Base-by-base conservation (phyloP, 1,140 invertebrate species). In the Apis dorsata region DNA sequence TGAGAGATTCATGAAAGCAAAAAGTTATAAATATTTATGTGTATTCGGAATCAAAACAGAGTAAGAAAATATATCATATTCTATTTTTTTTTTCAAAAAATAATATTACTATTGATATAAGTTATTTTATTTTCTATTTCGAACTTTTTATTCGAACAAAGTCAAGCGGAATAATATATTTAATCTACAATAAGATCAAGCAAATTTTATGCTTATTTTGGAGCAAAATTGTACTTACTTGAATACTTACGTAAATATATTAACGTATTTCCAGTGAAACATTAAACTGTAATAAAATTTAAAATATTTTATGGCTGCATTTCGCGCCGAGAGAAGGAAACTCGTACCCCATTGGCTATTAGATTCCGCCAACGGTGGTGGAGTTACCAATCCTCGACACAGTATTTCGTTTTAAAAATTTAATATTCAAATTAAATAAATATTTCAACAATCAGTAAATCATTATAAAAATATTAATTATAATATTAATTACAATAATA, bases 341-440 rank as follows among this genome's bases (percentile, higher is more conserved):
- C 91, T 93, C 92, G 86, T 91, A 92, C 92, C 91, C 92, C 92
- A 93, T 93, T 93, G 92, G 90, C 92, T 66, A 84, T 89, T 79
- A 55, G 63, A 84, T 85, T 77, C 70, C 91, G 91, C 92, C 92
- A 93, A 93, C 92, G 92, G 92, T 93, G 92, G 92, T 93, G 92
- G 92, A 93, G 92, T 93, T 93, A 93, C 92, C 92, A 93, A 90
- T 87, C 90, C 91, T 92, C 91, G 88, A 89, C 86, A 86, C 90
- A 87, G 86, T 91, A 85, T 60, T n/a, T 59, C 24, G 21, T 60
- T 66, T 11, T 53, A 63, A 21, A 21, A 59, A 73, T 75, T 60
- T 65, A 34, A n/a, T 15, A 15, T 57, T 53, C 34, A 21, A 49
- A 71, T 60, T 51, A 44, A 55, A 72, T 13, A 11, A 66, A 12